Conservation (phyloP, 2,888 invertebrate genomes). For the Pyralis farinalis region DNA sequence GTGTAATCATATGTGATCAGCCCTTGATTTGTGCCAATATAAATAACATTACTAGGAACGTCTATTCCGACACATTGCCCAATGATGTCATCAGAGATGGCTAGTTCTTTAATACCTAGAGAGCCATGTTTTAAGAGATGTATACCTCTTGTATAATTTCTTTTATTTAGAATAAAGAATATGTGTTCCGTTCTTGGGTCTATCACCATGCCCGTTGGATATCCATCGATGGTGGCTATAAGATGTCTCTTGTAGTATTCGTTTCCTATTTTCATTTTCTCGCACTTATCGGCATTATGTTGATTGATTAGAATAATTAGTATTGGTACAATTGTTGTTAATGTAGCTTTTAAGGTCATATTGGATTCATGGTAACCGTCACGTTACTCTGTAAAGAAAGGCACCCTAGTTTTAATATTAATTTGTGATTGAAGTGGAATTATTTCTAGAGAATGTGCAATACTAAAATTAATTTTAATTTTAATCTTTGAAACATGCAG, state of each 20-base stretch:
- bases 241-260: conserved; percentile 64
- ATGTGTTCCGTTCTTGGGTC: conserved; percentile 64
- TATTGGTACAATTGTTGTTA: conserved; percentile 24
- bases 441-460: too few species aligned
- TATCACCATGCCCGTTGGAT: conserved; percentile 58
- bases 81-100: conserved; percentile 54
- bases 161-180: conserved; percentile 66
- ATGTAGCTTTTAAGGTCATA: conserved; percentile 31
- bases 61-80: conserved; percentile 68
- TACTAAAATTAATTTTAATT: too few species aligned
- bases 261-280: conserved; percentile 57
- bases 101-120: conserved; percentile 58
- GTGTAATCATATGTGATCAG: conserved; percentile 59
- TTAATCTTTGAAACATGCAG: too few species aligned
- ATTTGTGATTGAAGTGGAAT: too few species aligned
- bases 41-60: conserved; percentile 42
- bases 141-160: conserved; percentile 68
- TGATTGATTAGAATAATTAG: conserved; percentile 21
- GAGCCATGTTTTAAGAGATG: conserved; percentile 63
- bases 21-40: conserved; percentile 70
- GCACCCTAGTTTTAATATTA: too few species aligned
- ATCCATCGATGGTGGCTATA: conserved; percentile 65
- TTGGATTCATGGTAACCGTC: conserved; percentile 47
- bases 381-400: too few species aligned
- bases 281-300: conserved; percentile 52